Evolutionary conservation across 2,888 invertebrate genomes (phyloP), one percentile per base, ranked within the genome.

Genomic region (Reticulitermes lucifugus): DNA sequence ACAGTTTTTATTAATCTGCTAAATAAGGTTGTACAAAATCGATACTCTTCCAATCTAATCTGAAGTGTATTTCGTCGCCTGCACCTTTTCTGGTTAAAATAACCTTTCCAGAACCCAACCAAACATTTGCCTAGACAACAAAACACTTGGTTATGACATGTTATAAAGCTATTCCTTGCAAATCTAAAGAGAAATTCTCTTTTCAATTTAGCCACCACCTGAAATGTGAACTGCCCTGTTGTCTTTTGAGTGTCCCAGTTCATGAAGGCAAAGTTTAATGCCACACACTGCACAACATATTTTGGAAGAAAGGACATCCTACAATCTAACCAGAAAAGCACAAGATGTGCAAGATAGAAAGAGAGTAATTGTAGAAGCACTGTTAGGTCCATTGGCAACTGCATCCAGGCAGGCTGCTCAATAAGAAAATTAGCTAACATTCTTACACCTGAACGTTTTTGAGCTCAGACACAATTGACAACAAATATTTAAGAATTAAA

Each of bases 61-160:
- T 77, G 73, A 60, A 51, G 71, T 18, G 41, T 65, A 84, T 81
- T 71, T 73, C 86, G 83, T 84, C 85, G 80, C 75, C 94, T 94
- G 93, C 93, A 93, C 92, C 94, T 93, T 93, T 94, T 95, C 93
- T 94, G 94, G 94, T 94, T 95, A 93, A 95, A 95, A 94, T 94
- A 95, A 92, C 95, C 95, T 93, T 93, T 95, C 95, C 95, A 95
- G 93, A 93, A 93, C 92, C 95, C 95, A 93, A 95, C 94, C 93
- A 95, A 94, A 93, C 94, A 94, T 93, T 93, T 95, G 92, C 93
- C 92, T 90, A 93, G 92, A 92, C 91, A 93, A 93, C 94, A 88
- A 86, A 88, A 88, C 84, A 87, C 84, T 84, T 82, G 83, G 43
- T 65, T 82, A 70, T 82, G 86, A 82, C 73, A 86, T 77, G 77